Conservation (phyloP, 1,140 invertebrate species). For the Temnothorax nylanderi region DNA sequence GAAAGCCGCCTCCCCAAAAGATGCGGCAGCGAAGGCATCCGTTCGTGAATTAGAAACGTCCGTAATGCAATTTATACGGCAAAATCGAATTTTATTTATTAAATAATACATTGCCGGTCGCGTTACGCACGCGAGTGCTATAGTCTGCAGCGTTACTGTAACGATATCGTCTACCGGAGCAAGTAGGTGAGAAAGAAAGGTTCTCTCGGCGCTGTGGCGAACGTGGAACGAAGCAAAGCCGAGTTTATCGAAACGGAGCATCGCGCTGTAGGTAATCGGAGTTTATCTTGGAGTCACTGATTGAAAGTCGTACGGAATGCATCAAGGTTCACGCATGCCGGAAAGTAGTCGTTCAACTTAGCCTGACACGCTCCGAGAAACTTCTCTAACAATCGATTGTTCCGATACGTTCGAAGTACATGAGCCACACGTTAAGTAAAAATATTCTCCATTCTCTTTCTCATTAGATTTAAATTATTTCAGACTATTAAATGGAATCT, state of each 20-base stretch:
- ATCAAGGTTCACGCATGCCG: background rate
- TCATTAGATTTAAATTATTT: background rate
- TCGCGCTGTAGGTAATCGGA: background rate
- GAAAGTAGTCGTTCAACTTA: background rate
- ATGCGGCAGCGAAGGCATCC: background rate
- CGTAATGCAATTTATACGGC: background rate
- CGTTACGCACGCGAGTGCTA: background rate
- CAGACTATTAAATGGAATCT: background rate
- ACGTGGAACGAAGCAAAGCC: background rate
- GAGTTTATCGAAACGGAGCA: conserved; percentile 49
- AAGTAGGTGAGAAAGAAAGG: conserved; percentile 40
- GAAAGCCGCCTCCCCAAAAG: background rate
- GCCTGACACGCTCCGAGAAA: background rate
- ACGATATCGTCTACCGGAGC: conserved; percentile 1
- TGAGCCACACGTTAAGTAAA: background rate
- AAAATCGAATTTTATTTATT: conserved; percentile 25
- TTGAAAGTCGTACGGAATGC: background rate
- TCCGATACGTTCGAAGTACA: background rate
- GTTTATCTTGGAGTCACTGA: conserved; percentile 12
- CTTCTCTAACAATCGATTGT: background rate
- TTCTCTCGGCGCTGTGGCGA: background rate
- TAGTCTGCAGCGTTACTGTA: background rate
- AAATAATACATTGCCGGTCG: background rate
- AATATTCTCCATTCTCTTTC: background rate
- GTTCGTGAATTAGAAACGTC: background rate